Evolutionary conservation across 2,888 invertebrate genomes (phyloP).

Genomic region (Ectropis crepuscularia): DNA sequence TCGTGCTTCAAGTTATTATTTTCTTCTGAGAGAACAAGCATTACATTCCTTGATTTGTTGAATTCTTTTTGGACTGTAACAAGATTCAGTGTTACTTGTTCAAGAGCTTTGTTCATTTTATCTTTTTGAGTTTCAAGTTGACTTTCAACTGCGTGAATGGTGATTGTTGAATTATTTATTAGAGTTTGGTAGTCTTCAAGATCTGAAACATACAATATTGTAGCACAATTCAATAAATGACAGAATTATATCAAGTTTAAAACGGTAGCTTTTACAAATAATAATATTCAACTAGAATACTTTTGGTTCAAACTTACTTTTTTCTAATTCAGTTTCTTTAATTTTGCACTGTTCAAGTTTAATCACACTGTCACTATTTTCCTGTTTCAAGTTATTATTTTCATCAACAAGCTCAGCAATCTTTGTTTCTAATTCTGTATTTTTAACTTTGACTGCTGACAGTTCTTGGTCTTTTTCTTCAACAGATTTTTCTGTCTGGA

Average conservation of each 20-base stretch:
- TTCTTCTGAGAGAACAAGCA: background rate
- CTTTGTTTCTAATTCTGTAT: background rate
- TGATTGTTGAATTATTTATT: conserved; percentile 1
- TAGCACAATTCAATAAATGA: background rate
- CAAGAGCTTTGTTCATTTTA: background rate
- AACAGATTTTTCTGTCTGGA: background rate
- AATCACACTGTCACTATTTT: background rate
- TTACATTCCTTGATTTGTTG: too few relatives aligned
- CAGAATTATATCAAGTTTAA: too few relatives aligned
- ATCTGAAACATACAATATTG: conserved; percentile 5
- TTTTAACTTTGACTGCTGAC: background rate
- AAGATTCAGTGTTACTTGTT: background rate
- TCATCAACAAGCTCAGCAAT: conserved; percentile 1
- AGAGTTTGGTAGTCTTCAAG: conserved; percentile 2
- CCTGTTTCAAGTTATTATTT: conserved; percentile 14
- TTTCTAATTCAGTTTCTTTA: conserved; percentile 6
- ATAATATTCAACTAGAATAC: too few relatives aligned
- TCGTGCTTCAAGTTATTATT: conserved; percentile 11
- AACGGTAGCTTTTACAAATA: too few relatives aligned
- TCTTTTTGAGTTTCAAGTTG: conserved; percentile 5
- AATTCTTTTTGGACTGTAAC: background rate
- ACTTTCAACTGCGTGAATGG: conserved; percentile 5
- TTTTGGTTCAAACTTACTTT: background rate
- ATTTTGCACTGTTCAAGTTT: conserved; percentile 5
- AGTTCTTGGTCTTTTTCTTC: background rate